Conservation (phyloP, 2,113 vertebrate genomes). For the Gymnocephalus cernua region DNA sequence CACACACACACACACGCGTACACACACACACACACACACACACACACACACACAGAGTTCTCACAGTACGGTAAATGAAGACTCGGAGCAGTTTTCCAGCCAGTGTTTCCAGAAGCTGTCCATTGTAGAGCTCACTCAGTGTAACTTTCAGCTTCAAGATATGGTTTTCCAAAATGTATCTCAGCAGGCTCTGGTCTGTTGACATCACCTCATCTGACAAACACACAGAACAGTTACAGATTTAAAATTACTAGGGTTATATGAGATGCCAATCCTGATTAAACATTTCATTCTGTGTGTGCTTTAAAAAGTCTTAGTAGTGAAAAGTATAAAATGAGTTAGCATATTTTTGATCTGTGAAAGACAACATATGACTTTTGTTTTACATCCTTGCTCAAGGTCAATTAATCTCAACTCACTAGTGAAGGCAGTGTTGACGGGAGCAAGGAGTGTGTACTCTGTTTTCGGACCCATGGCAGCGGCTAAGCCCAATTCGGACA, state of each 20-base stretch:
- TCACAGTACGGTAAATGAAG: constrained; percentile 97
- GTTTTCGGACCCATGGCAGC: constrained; percentile 86
- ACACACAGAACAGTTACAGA: background rate
- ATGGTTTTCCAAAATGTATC: constrained; percentile 91
- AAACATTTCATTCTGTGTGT: background rate
- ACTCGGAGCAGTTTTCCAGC: constrained; percentile 92
- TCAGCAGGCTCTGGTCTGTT: constrained; percentile 89
- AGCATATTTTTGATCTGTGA: background rate
- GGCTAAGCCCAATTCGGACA: constrained; percentile 89
- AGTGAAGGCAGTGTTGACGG: constrained; percentile 90
- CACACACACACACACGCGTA: background rate
- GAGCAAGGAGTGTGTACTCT: constrained; percentile 93
- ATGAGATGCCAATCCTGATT: background rate
- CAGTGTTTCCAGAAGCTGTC: constrained; percentile 92
- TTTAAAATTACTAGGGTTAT: background rate
- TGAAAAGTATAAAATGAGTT: background rate
- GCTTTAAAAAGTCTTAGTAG: background rate
- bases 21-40: constrained; percentile 21
- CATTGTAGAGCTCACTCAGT: constrained; percentile 93
- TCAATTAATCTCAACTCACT: constrained; percentile 79
- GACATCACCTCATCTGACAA: constrained; percentile 88
- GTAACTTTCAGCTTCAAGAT: constrained; percentile 93
- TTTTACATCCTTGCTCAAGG: background rate
- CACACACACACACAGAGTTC: constrained; percentile 62
- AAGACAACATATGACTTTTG: background rate